phyloP scores from a whole-genome alignment of 2,888 invertebrate species.

The Zygothrica quintamaculata region DNA sequence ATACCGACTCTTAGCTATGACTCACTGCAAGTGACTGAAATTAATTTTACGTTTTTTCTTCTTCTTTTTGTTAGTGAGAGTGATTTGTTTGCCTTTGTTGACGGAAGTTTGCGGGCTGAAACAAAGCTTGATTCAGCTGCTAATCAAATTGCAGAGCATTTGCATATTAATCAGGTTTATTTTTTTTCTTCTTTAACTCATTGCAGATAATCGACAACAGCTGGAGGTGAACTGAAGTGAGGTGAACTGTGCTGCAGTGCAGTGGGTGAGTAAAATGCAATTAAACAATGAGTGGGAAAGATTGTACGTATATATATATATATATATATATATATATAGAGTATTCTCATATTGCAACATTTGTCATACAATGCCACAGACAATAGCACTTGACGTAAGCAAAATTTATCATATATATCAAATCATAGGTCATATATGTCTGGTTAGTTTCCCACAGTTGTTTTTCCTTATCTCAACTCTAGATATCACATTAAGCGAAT shows the following conservation, averaged over 20 bases:
- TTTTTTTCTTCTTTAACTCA: conserved; percentile 45
- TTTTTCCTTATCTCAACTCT: conserved; percentile 30
- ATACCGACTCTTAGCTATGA: conserved; percentile 2
- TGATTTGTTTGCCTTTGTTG: conserved; percentile 42
- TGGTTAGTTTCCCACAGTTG: conserved; percentile 46
- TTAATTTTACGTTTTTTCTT: conserved; percentile 44
- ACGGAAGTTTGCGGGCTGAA: conserved; percentile 56
- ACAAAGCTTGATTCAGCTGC: conserved; percentile 65
- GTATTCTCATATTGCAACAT: conserved; percentile 40
- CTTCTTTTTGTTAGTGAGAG: neutral
- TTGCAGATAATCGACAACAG: conserved; percentile 49
- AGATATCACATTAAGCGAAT: conserved; percentile 30
- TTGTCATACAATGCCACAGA: conserved; percentile 29
- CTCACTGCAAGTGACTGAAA: conserved; percentile 60
- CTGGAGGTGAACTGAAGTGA: too few species aligned
- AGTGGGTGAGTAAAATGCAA: conserved; percentile 32
- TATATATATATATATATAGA: too few species aligned
- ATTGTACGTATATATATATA: conserved; percentile 4
- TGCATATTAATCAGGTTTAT: conserved; percentile 73
- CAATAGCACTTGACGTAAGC: conserved; percentile 52
- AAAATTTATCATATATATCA: conserved; percentile 29
- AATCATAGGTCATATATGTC: conserved; percentile 37
- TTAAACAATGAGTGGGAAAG: conserved; percentile 49
- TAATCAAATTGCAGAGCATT: conserved; percentile 69
- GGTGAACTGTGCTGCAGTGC: conserved; percentile 15